These are phyloP conservation scores for Lasioglossum baleicum DNA, from an alignment of 1,140 invertebrate species.

Conservation along the genomic window DNA sequence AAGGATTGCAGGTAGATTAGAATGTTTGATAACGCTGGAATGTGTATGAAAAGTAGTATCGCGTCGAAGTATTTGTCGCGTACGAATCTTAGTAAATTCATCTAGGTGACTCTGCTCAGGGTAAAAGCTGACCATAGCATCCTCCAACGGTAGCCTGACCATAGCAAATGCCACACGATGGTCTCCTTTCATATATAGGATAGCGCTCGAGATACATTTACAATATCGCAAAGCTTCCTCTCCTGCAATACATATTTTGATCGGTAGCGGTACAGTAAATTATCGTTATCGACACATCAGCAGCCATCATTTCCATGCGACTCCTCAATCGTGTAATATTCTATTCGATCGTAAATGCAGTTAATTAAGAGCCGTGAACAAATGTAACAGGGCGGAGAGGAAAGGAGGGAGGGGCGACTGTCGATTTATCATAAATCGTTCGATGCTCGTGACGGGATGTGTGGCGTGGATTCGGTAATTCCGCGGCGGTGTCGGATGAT, in stretches of 20 bases:
- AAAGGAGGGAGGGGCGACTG: neutral
- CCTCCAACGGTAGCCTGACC: too few species aligned
- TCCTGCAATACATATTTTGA: neutral
- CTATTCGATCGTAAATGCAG: neutral
- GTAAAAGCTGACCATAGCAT: too few species aligned
- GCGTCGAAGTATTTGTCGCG: too few species aligned
- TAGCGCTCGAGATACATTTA: too few species aligned
- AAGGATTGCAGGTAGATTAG: too few species aligned
- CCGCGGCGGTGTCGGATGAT: constrained; percentile 31
- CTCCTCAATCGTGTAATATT: constrained; percentile 14
- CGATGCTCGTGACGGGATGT: neutral
- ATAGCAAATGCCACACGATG: too few species aligned
- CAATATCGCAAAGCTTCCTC: too few species aligned
- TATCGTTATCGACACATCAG: neutral
- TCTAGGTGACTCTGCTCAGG: too few species aligned
- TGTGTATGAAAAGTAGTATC: too few species aligned
- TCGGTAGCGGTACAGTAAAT: neutral
- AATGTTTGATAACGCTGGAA: too few species aligned
- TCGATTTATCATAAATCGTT: constrained; percentile 17
- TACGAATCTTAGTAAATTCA: too few species aligned
- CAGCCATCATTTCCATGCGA: neutral
- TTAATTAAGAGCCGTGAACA: constrained; percentile 28
- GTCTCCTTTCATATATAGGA: too few species aligned
- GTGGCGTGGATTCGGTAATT: constrained; percentile 29
- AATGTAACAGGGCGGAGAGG: neutral